A percentile compares a stretch with the other conserved stretches of the same genome.
Conservation (phyloP, 2,888 invertebrate species). For the Melanchra persicariae region DNA sequence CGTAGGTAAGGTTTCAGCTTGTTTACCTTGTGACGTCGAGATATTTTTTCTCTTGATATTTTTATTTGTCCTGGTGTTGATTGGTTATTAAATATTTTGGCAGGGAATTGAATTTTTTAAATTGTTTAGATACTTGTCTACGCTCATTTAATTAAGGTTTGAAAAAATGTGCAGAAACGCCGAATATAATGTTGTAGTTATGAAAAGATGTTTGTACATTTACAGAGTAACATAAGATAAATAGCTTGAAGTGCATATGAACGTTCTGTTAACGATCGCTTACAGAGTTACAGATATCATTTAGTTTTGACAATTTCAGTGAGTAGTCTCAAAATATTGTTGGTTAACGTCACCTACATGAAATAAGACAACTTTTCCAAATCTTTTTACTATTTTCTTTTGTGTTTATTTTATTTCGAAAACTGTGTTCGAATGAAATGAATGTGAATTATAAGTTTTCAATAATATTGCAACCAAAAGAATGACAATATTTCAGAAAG, state of each 20-base stretch:
- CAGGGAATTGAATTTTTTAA: constrained; percentile 12
- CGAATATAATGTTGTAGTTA: not conserved
- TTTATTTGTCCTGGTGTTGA: constrained; percentile 61
- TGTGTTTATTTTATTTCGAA: too few relatives aligned
- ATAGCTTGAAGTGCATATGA: not conserved
- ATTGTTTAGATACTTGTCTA: not conserved
- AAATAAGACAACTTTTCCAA: too few relatives aligned
- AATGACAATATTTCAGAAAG: too few relatives aligned
- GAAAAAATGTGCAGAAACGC: not conserved
- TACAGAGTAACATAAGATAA: not conserved
- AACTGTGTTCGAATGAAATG: too few relatives aligned
- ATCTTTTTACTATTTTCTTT: too few relatives aligned
- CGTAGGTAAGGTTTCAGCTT: constrained; percentile 80
- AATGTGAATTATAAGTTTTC: too few relatives aligned
- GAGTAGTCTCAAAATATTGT: too few relatives aligned
- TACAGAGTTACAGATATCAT: constrained; percentile 23
- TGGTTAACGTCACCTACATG: too few relatives aligned
- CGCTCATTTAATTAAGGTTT: not conserved
- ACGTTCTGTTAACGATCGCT: not conserved
- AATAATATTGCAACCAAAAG: too few relatives aligned
- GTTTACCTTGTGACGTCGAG: constrained; percentile 76
- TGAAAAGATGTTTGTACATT: too few relatives aligned
- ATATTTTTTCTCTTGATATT: constrained; percentile 55
- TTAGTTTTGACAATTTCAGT: not conserved
- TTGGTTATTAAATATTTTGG: constrained; percentile 50